Percentiles rank a stretch among this genome's conserved stretches.
Evolutionary conservation across 2,113 vertebrate species (phyloP).

Genomic region (Gasterosteus nipponicus): DNA sequence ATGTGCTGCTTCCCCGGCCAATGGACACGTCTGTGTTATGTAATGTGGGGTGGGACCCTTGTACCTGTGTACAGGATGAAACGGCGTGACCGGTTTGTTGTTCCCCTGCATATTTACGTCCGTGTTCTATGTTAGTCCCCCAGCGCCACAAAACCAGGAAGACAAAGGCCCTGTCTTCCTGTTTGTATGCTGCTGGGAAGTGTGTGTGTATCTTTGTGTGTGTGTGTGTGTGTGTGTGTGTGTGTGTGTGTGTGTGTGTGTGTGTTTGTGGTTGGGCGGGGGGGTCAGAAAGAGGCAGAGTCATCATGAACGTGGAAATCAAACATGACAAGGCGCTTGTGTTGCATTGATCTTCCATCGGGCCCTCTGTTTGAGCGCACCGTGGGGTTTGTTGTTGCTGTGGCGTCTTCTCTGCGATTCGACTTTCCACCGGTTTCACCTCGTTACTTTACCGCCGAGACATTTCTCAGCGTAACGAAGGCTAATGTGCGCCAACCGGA

Average conservation of each 20-base stretch:
- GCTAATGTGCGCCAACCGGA: too few species aligned
- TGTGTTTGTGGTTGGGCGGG: neutral
- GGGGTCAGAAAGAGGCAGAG: conserved; percentile 23
- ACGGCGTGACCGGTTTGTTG: neutral
- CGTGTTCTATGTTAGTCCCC: conserved; percentile 48
- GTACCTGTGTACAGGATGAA: conserved; percentile 26
- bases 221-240: neutral
- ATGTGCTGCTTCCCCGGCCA: neutral
- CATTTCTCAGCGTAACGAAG: too few species aligned
- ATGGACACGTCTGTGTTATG: neutral
- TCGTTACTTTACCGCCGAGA: too few species aligned
- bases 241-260: too few species aligned
- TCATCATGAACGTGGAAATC: neutral
- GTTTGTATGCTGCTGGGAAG: conserved; percentile 68
- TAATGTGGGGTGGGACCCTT: neutral
- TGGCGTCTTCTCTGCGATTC: neutral
- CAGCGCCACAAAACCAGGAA: conserved; percentile 61
- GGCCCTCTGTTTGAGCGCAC: neutral
- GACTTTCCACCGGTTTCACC: too few species aligned
- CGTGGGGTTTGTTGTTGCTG: too few species aligned
- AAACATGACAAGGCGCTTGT: neutral
- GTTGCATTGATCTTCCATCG: neutral
- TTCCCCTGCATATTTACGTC: conserved; percentile 49
- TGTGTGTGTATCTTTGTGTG: neutral
- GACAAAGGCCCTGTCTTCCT: conserved; percentile 65